Base-by-base conservation (phyloP, 1,140 invertebrate species). In the Littorina saxatilis region DNA sequence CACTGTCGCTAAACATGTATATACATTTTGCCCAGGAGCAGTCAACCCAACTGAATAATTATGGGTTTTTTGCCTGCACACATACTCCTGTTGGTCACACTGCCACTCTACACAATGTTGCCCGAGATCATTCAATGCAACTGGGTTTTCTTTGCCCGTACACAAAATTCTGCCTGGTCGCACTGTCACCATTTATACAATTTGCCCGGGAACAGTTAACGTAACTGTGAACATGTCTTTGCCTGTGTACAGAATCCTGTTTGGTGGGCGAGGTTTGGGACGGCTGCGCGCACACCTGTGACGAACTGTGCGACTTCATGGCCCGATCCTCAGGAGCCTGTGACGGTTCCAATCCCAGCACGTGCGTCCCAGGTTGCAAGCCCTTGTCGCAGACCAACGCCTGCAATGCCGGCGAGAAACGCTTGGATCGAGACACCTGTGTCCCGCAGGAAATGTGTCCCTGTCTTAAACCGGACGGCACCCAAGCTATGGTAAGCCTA, bases 401-500 rank as follows among this genome's bases (percentile, higher is more conserved):
- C 39, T 89, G 88, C 77, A 52, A 35, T 29, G 58, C 79, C 9
- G 84, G 86, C 29, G 82, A 88, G 75, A 87, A 82, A 68, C 82
- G 87, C 23, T 84, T 86, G n/a, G 82, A 87, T 52, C 78, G 81
- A 35, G 70, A 79, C 23, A 85, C 83, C 20, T 89, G 88, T 79
- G 83, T 89, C 11, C 82, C 84, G 0, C 66, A 83, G 50, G 85
- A 83, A 13, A 70, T 87, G 78, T 89, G 88, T 73, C 79, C 88
- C 55, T 89, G 88, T 76, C 47, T 81, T 20, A 89, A 86, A 84
- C 88, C 85, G 17, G 85, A 89, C 75, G 85, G 87, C 27, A 84
- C 86, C 37, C 50, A 82, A 66, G 88, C 87, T n/a, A 77, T 84
- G 87, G 88, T 88, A 37, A 63, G 32, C 52, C 39, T n/a, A n/a